Base-by-base conservation (phyloP, 2,113 vertebrate species). In the Cacatua alba region DNA sequence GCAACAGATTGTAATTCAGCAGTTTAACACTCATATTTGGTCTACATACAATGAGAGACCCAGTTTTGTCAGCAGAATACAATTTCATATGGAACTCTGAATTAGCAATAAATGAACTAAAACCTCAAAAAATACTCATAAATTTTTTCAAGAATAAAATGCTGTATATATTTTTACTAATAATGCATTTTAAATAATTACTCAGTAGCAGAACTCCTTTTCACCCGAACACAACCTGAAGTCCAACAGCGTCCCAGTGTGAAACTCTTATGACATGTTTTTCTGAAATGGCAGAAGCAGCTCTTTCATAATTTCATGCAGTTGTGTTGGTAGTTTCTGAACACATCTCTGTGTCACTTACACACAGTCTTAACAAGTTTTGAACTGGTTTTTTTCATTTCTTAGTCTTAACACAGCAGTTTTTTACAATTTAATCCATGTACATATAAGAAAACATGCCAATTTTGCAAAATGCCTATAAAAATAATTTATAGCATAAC, bases 211-310 rank as follows among this genome's bases (percentile, higher is more conserved):
- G 74, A 91, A 60, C 48, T 91, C 29, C 39, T 95, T 82, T 87
- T 81, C 81, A 51, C 18, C 52, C 14, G 23, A 62, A 82, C 28
- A 86, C 77, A 94, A 26, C 83, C 44, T 94, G 83, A 95, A 97
- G 46, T 70, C 78, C 77, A 85, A 80, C 8, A 86, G 68, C 55
- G 65, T 55, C 23, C 51, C 44, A 81, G 35, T 18, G 11, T 52
- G 75, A 92, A 89, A 93, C 82, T 91, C 57, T 72, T 44, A 88
- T 39, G 35, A 93, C 17, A 9, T 17, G 11, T 75, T 96, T 82
- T 81, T 88, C 92, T 95, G 92, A 95, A 81, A 95, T 20, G 86
- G 86, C 44, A 95, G 92, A 78, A 92, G 71, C 64, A 95, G 88
- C 52, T 94, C 51, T 67, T 97, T 91, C 71, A 41, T 70, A 91